A percentile compares a stretch with the other conserved stretches of the same genome.
Conservation (phyloP, 1,140 invertebrate species). For the Lepeophtheirus salmonis region DNA sequence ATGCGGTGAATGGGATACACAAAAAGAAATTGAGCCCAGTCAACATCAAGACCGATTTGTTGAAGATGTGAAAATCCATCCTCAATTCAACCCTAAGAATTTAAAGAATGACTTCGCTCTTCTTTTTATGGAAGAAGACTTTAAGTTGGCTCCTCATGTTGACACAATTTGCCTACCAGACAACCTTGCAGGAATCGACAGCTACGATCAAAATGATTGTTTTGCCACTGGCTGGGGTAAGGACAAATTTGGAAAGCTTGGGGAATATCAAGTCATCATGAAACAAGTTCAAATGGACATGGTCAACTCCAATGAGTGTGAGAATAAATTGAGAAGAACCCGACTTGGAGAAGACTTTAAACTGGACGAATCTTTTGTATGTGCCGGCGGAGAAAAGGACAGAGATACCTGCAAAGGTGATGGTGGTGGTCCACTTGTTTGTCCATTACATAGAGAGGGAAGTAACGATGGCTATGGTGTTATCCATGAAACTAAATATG, state of each 20-base stretch:
- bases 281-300: conserved; percentile 34
- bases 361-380: conserved; percentile 33
- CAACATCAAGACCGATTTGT: conserved; percentile 26
- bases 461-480: not conserved
- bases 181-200: conserved; percentile 2
- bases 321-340: conserved; percentile 29
- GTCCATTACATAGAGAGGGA: too few species aligned
- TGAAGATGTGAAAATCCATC: conserved; percentile 25
- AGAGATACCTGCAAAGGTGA: conserved; percentile 32
- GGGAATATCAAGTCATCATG: conserved; percentile 46
- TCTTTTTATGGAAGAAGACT: conserved; percentile 32
- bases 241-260: conserved; percentile 37
- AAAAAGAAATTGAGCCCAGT: conserved; percentile 25
- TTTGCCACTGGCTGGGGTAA: conserved; percentile 56
- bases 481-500: conserved; percentile 25
- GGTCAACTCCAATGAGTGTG: conserved; percentile 31
- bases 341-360: conserved; percentile 30
- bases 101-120: conserved; percentile 41
- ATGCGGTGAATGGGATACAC: conserved; percentile 34
- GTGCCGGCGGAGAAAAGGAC: conserved; percentile 34
- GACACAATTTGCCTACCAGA: conserved; percentile 33
- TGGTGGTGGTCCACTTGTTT: conserved; percentile 28
- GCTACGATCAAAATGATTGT: not conserved
- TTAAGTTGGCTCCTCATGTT: conserved; percentile 38
- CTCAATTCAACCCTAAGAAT: conserved; percentile 29